phyloP scores from a whole-genome alignment of 2,113 vertebrate genomes.

The Oryzias melastigma region DNA sequence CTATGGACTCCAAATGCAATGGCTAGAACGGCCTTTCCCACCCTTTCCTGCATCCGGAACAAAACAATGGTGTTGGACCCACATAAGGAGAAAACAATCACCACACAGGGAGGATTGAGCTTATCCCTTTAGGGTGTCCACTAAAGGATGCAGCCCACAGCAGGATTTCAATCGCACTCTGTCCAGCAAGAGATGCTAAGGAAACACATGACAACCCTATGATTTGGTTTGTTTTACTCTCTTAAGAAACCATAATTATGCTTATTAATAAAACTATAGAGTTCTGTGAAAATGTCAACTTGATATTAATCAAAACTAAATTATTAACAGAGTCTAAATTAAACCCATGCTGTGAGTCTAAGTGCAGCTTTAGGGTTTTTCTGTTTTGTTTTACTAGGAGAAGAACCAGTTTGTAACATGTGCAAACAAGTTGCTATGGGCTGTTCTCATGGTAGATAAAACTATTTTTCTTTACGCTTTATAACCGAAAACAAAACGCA shows the following conservation, averaged over 20 bases:
- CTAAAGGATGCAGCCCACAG: neutral
- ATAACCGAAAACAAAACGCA: neutral
- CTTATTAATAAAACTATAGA: no score
- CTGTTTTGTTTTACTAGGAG: neutral
- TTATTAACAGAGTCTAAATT: no score
- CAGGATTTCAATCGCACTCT: neutral
- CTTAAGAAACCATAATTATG: no score
- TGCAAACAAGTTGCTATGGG: constrained; percentile 51
- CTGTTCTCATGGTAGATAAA: constrained; percentile 28
- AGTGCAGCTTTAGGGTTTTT: neutral
- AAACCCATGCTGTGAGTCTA: no score
- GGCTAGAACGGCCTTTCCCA: constrained; percentile 59
- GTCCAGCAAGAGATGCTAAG: neutral
- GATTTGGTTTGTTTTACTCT: no score
- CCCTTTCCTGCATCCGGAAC: constrained; percentile 83
- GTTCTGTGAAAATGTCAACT: no score
- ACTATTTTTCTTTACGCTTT: no score
- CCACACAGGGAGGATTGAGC: constrained; percentile 22
- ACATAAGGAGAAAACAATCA: constrained; percentile 21
- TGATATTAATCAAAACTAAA: no score
- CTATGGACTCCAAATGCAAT: constrained; percentile 50
- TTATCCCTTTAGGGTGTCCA: constrained; percentile 3
- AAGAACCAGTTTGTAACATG: constrained; percentile 46
- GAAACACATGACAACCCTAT: neutral
- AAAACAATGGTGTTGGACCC: constrained; percentile 64